Percentiles rank a stretch among this genome's conserved stretches.
Conservation (phyloP, 2,888 invertebrate genomes). For the Pristionchus maxplancki region DNA sequence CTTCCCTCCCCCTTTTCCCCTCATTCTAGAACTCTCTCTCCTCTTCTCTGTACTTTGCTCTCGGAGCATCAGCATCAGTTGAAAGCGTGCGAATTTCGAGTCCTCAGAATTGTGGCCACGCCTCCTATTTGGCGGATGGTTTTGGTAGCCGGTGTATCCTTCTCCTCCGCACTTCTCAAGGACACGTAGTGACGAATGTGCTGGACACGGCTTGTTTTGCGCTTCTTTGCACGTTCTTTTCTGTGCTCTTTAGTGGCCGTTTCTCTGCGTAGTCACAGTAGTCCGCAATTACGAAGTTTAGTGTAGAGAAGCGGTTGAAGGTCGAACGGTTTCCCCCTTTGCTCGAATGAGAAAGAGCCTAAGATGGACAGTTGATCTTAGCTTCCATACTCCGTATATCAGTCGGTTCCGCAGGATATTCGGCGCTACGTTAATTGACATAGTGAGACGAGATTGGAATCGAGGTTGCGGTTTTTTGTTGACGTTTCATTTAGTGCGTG, state of each 20-base stretch:
- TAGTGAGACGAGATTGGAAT: background rate
- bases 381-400: too few relatives aligned
- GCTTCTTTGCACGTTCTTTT: background rate
- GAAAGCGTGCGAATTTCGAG: background rate
- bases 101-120: background rate
- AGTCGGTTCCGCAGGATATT: too few relatives aligned
- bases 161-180: background rate
- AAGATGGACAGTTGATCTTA: background rate
- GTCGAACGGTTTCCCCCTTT: background rate
- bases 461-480: background rate
- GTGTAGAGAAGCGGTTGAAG: background rate
- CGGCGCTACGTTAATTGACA: background rate
- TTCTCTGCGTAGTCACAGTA: background rate
- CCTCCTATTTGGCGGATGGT: slow-evolving; percentile 2
- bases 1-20: background rate
- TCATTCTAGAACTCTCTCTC: background rate
- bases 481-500: background rate
- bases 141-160: background rate
- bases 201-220: background rate
- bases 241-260: background rate
- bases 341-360: background rate
- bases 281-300: background rate
- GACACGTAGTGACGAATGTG: background rate
- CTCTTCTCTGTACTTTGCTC: slow-evolving; percentile 10
- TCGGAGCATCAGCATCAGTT: background rate